Conservation (phyloP, 2,888 invertebrate species). For the Eumacrocentrus americanus region DNA sequence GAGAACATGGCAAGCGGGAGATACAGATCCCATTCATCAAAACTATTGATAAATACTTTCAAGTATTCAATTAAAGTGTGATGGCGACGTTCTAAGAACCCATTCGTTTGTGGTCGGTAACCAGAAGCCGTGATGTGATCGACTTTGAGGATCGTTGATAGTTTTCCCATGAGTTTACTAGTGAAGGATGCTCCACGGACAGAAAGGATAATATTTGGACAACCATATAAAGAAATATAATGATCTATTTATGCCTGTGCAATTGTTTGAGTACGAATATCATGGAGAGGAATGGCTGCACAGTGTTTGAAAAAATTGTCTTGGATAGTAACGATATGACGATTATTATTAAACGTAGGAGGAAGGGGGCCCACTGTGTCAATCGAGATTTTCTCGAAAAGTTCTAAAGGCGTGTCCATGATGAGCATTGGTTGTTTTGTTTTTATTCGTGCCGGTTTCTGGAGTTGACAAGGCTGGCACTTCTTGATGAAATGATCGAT, state of each 20-base stretch:
- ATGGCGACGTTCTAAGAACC: slow-evolving; percentile 16
- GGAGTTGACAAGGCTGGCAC: slow-evolving; percentile 32
- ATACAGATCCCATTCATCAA: background rate
- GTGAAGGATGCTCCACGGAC: slow-evolving; percentile 7
- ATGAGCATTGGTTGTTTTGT: no score
- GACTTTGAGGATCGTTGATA: slow-evolving; percentile 10
- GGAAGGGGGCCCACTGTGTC: no score
- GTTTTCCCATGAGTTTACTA: slow-evolving; percentile 6
- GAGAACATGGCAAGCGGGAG: background rate
- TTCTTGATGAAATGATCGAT: slow-evolving; percentile 24
- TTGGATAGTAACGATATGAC: no score
- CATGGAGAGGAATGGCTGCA: slow-evolving; percentile 5
- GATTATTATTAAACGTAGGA: no score
- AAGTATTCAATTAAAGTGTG: slow-evolving; percentile 14
- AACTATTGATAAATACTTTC: background rate
- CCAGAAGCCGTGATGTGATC: no score
- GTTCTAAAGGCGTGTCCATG: no score
- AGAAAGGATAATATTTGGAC: slow-evolving; percentile 11
- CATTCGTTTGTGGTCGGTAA: slow-evolving; percentile 12
- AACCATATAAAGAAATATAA: slow-evolving; percentile 18
- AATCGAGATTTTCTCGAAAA: no score
- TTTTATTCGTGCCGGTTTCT: no score
- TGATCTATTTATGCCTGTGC: slow-evolving; percentile 10
- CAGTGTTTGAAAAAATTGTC: slow-evolving; percentile 5
- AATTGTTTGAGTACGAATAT: slow-evolving; percentile 7